Base-by-base conservation (phyloP, 1,140 invertebrate genomes). In the Zaprionus inermis region DNA sequence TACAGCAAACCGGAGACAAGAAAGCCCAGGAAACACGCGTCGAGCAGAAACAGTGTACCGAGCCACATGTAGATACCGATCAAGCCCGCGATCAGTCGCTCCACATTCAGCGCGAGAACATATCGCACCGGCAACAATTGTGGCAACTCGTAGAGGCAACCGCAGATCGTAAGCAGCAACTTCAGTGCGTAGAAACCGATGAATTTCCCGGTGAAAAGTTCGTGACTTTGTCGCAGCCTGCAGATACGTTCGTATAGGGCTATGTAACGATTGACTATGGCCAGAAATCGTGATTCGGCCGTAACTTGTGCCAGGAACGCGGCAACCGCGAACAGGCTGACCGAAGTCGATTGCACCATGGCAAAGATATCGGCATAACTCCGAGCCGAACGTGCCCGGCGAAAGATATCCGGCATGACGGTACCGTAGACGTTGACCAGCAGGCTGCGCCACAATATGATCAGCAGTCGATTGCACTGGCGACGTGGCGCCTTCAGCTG, bases 21-120 rank as follows among this genome's bases (percentile, higher is more conserved):
- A 18, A 90, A 91, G 9, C 88, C 88, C 20, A 91, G 52, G 9
- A 91, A 91, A 12, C 88, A 91, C 5, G 70, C 38, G 22, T 91
- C 88, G 59, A 91, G 63, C 36, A 88, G 65, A 24, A 76, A 88
- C 16, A 91, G 59, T 3, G 88, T 91, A 51, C 88, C 83, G 52
- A 91, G 32, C 88, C 88, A 91, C 71, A 91, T 52, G 54, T 91
- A 91, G 2, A 79, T 61, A 46, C 78, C 78, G 41, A 79, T 54
- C 6, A 67, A 2, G 0, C 65, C 66, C 9, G 46, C 32, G 3
- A 84, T 18, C 0, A 20, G 16, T 0, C 18, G 30, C 0, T 12
- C 0, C 6, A 64, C 14, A 14, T 76, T 24, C 10, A 22, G 3
- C 1, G n/a, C 32, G 5, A 60, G 0, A 0, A 73, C 30, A 12